Base-by-base conservation (phyloP, 2,797 vertebrate species). In the Falco peregrinus region DNA sequence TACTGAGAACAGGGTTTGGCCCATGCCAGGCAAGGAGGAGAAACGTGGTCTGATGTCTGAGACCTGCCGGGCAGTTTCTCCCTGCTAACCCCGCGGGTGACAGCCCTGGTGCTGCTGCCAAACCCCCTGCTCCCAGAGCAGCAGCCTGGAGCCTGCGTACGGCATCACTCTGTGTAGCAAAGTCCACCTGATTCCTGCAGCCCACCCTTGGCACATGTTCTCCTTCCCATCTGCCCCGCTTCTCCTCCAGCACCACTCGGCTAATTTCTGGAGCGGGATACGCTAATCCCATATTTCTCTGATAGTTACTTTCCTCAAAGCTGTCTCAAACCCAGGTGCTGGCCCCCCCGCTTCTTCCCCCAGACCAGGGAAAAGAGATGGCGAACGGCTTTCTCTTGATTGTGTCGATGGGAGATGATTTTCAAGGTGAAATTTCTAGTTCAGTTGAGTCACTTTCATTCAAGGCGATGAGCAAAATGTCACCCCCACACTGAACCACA, bases 401-500 rank as follows among this genome's bases (percentile, higher is more conserved):
- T 97, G 98, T 98, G 97, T 98, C 98, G 98, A 98, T 98, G 97
- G 98, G 98, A 98, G 99, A 99, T 98, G 99, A 98, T 99, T 99
- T 99, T 99, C 98, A 99, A 99, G 99, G 99, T 99, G 98, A 99
- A 98, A 99, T 98, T 99, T 98, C 98, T 98, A 98, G 98, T 98
- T 98, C 98, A 98, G 98, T 98, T 98, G 98, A 99, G 99, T 99
- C 98, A 98, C 99, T 99, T 99, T 99, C 99, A 99, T 99, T 99
- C 98, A 99, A 98, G 98, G 98, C 99, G 97, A 98, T 96, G 98
- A 99, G 98, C 98, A 98, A 98, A 99, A 99, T 99, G 99, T 99
- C 99, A 99, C 98, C 99, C 98, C 98, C 98, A 98, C 98, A 98
- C 98, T 97, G 98, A 98, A 98, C 98, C 97, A 98, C 98, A 98